Evolutionary conservation across 2,797 vertebrate genomes (phyloP).

Genomic region (Dermochelys coriacea): DNA sequence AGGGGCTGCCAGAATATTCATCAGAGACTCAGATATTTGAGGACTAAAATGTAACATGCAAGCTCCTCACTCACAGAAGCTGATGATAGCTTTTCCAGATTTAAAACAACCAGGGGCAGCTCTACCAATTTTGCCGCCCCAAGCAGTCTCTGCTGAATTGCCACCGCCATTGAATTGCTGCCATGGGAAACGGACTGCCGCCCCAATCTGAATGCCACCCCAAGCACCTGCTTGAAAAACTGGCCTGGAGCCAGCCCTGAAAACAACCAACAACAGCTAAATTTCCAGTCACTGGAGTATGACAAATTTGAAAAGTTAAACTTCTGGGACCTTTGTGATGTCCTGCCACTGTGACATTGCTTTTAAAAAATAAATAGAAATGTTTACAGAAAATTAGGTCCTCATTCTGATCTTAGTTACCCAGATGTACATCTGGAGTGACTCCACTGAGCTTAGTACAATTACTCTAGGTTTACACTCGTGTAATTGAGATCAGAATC

Average conservation of each 20-base stretch:
- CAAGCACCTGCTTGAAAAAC: too few species aligned
- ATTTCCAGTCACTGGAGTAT: neutral
- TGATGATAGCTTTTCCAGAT: rapidly evolving
- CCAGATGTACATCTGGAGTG: neutral
- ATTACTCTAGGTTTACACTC: neutral
- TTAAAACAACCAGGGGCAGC: neutral
- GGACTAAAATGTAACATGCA: neutral
- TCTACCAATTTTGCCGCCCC: too few species aligned
- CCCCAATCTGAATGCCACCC: too few species aligned
- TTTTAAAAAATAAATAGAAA: neutral
- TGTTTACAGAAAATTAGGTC: neutral
- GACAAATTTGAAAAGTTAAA: neutral
- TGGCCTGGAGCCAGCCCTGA: neutral
- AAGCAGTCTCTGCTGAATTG: too few species aligned
- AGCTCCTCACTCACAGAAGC: rapidly evolving
- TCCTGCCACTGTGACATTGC: neutral
- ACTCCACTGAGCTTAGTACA: neutral
- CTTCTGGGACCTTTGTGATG: neutral
- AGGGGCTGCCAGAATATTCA: neutral
- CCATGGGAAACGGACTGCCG: too few species aligned
- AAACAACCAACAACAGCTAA: neutral
- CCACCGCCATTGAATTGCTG: too few species aligned
- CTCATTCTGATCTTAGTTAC: neutral
- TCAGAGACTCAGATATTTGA: neutral
- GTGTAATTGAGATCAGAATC: neutral